phyloP scores from a whole-genome alignment of 2,797 vertebrate genomes.

The Rhinoraja longicauda region DNA sequence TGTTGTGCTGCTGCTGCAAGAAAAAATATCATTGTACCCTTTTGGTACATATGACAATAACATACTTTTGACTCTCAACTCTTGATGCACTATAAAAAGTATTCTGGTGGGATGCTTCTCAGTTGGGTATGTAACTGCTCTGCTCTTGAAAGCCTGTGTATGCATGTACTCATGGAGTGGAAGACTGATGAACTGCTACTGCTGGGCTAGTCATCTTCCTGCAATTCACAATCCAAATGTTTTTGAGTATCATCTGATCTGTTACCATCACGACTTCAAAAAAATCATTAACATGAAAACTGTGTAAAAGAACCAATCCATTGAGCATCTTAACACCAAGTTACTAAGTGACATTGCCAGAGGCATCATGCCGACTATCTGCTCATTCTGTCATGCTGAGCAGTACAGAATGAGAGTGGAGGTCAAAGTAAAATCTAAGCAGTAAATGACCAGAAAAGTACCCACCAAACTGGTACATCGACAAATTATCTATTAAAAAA shows the following conservation, averaged over 20 bases:
- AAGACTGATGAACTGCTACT: background rate
- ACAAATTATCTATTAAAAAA: background rate
- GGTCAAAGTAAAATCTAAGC: background rate
- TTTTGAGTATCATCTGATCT: background rate
- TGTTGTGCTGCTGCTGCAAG: no score
- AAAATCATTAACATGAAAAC: background rate
- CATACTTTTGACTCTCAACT: no score
- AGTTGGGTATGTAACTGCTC: no score
- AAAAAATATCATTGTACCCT: no score
- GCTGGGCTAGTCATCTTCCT: background rate
- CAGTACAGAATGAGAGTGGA: background rate
- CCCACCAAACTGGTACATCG: background rate
- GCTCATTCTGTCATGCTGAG: background rate
- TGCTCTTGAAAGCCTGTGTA: no score
- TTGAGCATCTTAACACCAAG: background rate
- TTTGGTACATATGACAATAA: no score
- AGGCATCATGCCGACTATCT: background rate
- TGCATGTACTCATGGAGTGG: background rate
- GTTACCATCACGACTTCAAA: background rate
- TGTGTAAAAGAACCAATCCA: background rate
- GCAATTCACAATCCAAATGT: background rate
- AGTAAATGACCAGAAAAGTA: background rate
- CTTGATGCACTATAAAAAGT: no score
- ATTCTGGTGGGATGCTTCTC: no score
- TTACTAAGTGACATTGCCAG: background rate